These are phyloP conservation scores for Gymnarchus niloticus DNA, from an alignment of 2,113 vertebrate genomes.

Conservation along the genomic window DNA sequence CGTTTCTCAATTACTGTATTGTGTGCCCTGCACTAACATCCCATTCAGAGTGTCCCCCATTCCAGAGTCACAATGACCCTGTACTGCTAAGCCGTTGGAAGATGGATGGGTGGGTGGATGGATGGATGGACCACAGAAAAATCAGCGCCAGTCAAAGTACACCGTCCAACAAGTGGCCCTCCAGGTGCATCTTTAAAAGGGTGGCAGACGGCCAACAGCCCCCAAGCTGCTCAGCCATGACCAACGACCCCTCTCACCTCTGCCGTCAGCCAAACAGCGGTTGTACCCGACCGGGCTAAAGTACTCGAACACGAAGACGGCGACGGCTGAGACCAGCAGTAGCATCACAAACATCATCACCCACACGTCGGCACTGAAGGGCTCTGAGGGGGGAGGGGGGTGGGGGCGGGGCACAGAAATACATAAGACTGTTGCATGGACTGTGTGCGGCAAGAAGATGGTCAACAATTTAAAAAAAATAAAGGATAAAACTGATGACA, in stretches of 20 bases:
- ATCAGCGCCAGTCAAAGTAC: not conserved
- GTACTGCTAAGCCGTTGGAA: not conserved
- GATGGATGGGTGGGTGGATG: not conserved
- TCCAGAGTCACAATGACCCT: not conserved
- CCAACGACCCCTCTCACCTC: constrained; percentile 72
- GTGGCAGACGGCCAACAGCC: not conserved
- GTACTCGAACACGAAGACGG: constrained; percentile 96
- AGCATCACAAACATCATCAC: constrained; percentile 99
- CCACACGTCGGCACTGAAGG: constrained; percentile 98
- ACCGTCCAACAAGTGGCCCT: not conserved
- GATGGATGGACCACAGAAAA: too few species aligned
- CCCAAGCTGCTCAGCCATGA: not conserved
- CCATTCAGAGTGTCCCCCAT: too few species aligned
- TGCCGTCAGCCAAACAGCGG: constrained; percentile 93
- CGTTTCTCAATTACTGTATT: too few species aligned
- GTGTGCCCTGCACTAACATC: too few species aligned
- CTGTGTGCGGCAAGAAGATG: not conserved
- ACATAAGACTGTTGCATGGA: not conserved
- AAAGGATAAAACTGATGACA: not conserved
- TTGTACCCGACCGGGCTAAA: constrained; percentile 99
- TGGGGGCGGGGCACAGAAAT: not conserved
- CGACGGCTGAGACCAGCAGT: constrained; percentile 91
- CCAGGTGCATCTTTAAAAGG: not conserved
- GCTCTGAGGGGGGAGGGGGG: constrained; percentile 66
- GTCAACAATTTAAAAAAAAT: not conserved